Conservation (phyloP, 2,797 vertebrate species). For the Urophycis tenuis region DNA sequence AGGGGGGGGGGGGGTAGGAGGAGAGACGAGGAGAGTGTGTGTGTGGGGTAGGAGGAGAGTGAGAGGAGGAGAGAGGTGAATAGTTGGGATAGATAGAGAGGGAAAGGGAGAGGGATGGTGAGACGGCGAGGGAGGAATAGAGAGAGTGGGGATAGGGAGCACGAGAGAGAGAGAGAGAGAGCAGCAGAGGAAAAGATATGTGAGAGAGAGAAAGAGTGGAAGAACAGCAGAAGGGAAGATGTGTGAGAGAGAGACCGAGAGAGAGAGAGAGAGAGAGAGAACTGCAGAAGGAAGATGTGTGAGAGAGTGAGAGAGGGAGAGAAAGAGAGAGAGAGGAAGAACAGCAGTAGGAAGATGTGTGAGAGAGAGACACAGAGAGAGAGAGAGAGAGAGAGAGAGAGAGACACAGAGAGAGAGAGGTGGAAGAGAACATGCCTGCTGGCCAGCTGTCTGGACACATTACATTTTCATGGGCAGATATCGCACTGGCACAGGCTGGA, state of each 20-base stretch:
- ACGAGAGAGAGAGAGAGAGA: conserved; percentile 20
- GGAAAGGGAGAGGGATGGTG: too few species aligned
- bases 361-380: background rate
- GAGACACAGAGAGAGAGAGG: conserved; percentile 25
- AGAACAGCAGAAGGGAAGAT: too few species aligned
- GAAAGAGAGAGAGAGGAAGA: too few species aligned
- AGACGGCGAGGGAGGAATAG: too few species aligned
- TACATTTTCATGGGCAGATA: conserved; percentile 50
- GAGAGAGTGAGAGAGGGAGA: too few species aligned
- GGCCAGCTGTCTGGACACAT: conserved; percentile 65
- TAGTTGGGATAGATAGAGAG: background rate
- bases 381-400: conserved; percentile 18
- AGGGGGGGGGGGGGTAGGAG: background rate
- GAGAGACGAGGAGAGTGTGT: background rate
- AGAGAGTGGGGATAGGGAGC: background rate
- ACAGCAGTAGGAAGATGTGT: too few species aligned
- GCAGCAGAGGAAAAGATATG: conserved; percentile 14
- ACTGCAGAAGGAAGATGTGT: background rate
- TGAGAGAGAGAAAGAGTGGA: too few species aligned
- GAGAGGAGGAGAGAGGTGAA: background rate
- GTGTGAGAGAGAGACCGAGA: background rate
- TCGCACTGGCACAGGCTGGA: conserved; percentile 35
- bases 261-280: conserved; percentile 11
- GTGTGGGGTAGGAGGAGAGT: background rate
- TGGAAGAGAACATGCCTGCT: conserved; percentile 57